A percentile compares a stretch with the other conserved stretches of the same genome.
These are phyloP conservation scores for Saxicola maurus DNA, from an alignment of 2,797 vertebrate species.

Conservation along the genomic window DNA sequence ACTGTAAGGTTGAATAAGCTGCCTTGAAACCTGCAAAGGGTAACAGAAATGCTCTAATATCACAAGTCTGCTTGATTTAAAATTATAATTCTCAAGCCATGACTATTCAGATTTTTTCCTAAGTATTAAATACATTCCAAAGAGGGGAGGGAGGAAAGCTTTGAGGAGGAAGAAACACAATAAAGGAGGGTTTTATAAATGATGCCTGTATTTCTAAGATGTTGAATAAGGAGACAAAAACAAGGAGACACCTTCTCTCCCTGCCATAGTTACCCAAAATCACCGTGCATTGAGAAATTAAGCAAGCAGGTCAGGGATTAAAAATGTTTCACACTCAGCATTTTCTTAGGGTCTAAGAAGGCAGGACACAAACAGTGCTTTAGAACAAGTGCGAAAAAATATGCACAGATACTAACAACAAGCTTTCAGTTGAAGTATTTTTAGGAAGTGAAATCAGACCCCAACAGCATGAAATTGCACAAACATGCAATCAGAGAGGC, in stretches of 20 bases:
- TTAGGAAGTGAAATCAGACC: constrained; percentile 61
- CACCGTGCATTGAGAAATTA: neutral
- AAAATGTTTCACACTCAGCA: constrained; percentile 43
- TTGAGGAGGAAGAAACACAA: constrained; percentile 3
- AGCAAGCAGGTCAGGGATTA: neutral
- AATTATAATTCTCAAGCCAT: constrained; percentile 69
- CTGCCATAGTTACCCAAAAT: neutral
- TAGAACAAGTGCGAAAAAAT: constrained; percentile 50
- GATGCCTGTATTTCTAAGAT: neutral
- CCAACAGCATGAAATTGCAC: constrained; percentile 54
- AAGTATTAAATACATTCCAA: constrained; percentile 13
- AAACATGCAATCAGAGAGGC: constrained; percentile 51
- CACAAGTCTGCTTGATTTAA: constrained; percentile 63
- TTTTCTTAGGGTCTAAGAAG: constrained; percentile 26
- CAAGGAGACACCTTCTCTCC: neutral
- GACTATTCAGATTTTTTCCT: constrained; percentile 57
- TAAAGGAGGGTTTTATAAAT: neutral
- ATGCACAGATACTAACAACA: constrained; percentile 50
- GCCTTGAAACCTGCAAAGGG: constrained; percentile 76
- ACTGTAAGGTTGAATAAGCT: constrained; percentile 77
- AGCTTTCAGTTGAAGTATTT: constrained; percentile 55
- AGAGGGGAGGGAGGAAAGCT: neutral
- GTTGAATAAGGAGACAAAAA: neutral
- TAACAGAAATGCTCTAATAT: constrained; percentile 65
- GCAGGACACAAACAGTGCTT: constrained; percentile 44